Evolutionary conservation across 2,888 invertebrate genomes (phyloP), one percentile per base, ranked within the genome.

Genomic region (Sepioteuthis lessoniana): DNA sequence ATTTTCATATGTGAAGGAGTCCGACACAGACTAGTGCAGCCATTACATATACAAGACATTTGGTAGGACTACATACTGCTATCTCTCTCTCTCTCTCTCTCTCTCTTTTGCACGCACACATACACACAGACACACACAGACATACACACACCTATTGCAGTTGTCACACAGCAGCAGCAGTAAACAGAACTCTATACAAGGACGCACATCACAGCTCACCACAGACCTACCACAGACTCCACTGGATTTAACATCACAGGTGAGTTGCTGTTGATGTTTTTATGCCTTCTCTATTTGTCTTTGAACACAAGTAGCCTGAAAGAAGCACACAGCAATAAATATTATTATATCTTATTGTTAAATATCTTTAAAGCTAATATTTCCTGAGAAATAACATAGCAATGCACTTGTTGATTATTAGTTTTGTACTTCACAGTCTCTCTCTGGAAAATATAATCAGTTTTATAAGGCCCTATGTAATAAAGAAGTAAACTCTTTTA

Each of bases 101-200:
- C 19, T 76, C 76, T 76, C 76, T 76, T 35, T 76, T 76, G 35
- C 76, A 76, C 76, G n/a, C 35, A 76, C n/a, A 76, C 28, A 55
- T 28, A 55, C 42, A 42, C 42, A 42, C 76, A 76, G 13, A 76
- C 76, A 35, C 76, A 76, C n/a, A 76, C 16, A 35, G 76, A 76
- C 76, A 76, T 76, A 76, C n/a, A 76, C n/a, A 76, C 76, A 76
- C 76, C 76, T 76, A 76, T 76, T 76, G 76, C 76, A 76, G 76
- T 76, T 76, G 76, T 76, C 76, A 76, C 76, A 76, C 76, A 76
- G 76, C 76, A 76, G 76, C 76, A 76, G 76, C 76, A 76, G 76
- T 76, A 35, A 76, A 76, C 76, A 76, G 76, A 76, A 76, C 76
- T 76, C 76, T 76, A 76, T 76, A 76, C 76, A 76, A 76, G 76